Evolutionary conservation across 2,797 vertebrate species (phyloP).

Genomic region (Pristis pectinata): DNA sequence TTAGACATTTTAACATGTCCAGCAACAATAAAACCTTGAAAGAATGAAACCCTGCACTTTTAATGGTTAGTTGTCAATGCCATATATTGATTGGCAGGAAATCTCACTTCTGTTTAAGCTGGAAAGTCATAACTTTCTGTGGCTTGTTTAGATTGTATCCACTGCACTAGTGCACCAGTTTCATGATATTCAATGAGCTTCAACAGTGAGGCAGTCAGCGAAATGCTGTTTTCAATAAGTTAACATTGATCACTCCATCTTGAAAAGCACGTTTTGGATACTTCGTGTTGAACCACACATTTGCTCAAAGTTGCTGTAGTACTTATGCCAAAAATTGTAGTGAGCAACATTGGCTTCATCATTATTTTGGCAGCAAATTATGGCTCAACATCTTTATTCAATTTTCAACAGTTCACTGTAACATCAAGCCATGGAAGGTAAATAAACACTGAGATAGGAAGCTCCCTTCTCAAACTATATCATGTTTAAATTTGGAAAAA

Average conservation of each 20-base stretch:
- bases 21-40: neutral
- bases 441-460: neutral
- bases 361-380: neutral
- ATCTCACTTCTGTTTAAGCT: neutral
- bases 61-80: neutral
- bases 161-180: no score
- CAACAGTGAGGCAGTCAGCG: no score
- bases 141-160: no score
- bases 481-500: no score
- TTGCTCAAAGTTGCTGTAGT: neutral
- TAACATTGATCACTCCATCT: neutral
- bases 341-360: neutral
- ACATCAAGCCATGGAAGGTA: neutral
- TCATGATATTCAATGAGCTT: no score
- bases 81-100: neutral
- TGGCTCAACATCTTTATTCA: neutral
- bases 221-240: neutral
- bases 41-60: neutral
- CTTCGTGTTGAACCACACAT: neutral
- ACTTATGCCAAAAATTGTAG: neutral
- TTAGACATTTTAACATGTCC: neutral
- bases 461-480: no score
- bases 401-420: neutral
- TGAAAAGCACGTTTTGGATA: neutral
- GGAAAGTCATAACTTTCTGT: no score